phyloP scores from a whole-genome alignment of 2,797 vertebrate species.

The Sebastes taczanowskii region DNA sequence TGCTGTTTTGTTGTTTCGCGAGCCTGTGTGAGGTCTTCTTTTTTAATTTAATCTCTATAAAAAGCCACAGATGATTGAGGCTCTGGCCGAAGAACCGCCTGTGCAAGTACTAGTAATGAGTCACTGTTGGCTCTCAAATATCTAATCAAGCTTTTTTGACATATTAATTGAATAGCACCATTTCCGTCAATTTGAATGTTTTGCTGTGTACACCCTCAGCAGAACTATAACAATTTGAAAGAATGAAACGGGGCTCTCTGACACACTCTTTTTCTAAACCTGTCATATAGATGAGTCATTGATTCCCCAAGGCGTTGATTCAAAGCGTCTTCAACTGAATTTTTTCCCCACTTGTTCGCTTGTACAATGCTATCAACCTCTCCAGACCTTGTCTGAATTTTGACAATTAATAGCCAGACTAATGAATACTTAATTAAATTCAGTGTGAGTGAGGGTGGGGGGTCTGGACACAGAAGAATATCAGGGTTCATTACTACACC shows the following conservation, averaged over 20 bases:
- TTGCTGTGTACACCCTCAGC: not conserved
- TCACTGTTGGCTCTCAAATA: not conserved
- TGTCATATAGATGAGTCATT: constrained; percentile 2
- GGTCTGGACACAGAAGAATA: constrained; percentile 34
- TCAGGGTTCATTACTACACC: constrained; percentile 39
- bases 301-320: constrained; percentile 17
- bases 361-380: constrained; percentile 41
- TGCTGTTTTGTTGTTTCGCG: not conserved
- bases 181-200: not conserved
- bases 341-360: not conserved
- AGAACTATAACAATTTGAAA: not conserved
- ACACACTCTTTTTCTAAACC: constrained; percentile 1
- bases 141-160: constrained; percentile 12
- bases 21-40: not conserved
- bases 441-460: constrained; percentile 15
- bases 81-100: not conserved
- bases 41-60: not conserved
- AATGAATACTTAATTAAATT: constrained; percentile 61
- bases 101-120: not conserved
- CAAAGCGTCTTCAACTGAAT: not conserved
- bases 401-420: constrained; percentile 50
- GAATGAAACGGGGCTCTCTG: not conserved
- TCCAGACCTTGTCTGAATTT: constrained; percentile 54
- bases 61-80: not conserved
- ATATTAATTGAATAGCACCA: constrained; percentile 6